Conservation (phyloP, 2,888 invertebrate species). For the Melinopterus prodromus region DNA sequence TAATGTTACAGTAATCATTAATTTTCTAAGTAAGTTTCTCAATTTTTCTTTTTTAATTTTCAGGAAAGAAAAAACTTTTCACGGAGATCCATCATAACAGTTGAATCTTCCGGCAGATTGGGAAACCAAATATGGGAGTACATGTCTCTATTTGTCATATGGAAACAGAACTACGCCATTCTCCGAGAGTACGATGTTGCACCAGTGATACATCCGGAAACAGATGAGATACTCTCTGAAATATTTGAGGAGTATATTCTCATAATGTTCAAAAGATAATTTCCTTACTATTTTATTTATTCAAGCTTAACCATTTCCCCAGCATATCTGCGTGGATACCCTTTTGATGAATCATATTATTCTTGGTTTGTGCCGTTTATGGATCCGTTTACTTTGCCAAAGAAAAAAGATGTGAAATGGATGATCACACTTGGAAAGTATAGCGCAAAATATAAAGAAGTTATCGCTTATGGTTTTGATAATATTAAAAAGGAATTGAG, state of each 20-base stretch:
- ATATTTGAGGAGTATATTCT: conserved; percentile 37
- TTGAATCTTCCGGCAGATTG: conserved; percentile 26
- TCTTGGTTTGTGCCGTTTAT: conserved; percentile 12
- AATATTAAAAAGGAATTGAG: conserved; percentile 38
- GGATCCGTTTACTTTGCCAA: conserved; percentile 13
- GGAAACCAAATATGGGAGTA: conserved; percentile 42
- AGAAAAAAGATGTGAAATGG: neutral
- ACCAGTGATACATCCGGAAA: conserved; percentile 31
- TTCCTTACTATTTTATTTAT: neutral
- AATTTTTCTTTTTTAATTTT: neutral
- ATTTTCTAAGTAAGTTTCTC: neutral
- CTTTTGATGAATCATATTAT: conserved; percentile 12
- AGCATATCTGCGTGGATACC: conserved; percentile 13
- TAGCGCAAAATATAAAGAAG: conserved; percentile 35
- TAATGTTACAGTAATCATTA: neutral
- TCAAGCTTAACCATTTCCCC: conserved; percentile 29
- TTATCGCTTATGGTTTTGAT: conserved; percentile 31
- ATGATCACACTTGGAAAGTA: conserved; percentile 31
- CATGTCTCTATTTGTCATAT: conserved; percentile 39
- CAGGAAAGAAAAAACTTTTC: neutral
- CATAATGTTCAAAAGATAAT: neutral
- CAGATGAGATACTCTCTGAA: conserved; percentile 33
- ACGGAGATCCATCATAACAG: neutral
- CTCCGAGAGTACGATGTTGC: conserved; percentile 21
- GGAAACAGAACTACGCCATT: conserved; percentile 19